Evolutionary conservation across 2,113 vertebrate genomes (phyloP).

Genomic region (Ciconia stormi): DNA sequence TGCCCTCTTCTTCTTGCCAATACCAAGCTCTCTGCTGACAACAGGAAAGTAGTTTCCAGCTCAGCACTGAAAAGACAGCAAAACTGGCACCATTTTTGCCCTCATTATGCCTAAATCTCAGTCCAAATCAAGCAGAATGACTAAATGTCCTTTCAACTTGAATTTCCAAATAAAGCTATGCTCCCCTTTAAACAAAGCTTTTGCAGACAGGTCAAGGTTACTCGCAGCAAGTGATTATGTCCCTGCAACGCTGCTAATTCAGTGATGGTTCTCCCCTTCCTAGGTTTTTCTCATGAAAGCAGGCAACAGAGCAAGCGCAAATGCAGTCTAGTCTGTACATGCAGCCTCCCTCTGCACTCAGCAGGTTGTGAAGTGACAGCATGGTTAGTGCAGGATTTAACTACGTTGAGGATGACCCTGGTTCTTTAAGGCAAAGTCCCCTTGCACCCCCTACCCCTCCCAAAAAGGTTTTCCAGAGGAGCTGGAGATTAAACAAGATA

Average conservation of each 20-base stretch:
- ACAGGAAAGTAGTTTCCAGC: background rate
- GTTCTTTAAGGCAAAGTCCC: background rate
- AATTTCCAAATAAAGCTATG: background rate
- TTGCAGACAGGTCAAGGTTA: background rate
- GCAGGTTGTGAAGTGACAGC: background rate
- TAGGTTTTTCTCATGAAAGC: background rate
- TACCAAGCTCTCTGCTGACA: background rate
- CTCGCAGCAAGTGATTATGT: background rate
- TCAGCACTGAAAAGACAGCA: background rate
- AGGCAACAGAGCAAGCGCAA: background rate
- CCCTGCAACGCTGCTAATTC: background rate
- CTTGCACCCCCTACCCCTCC: background rate
- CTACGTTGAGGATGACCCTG: background rate
- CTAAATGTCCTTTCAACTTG: background rate
- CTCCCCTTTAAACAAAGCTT: background rate
- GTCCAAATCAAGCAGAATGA: background rate
- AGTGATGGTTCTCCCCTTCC: background rate
- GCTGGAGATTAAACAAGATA: background rate
- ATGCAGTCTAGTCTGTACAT: background rate
- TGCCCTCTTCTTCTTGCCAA: background rate
- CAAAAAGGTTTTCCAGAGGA: background rate
- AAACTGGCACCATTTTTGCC: background rate
- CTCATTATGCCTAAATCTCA: background rate
- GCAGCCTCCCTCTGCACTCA: background rate
- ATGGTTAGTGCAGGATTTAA: background rate